These are phyloP conservation scores for Lapara coniferarum DNA, from an alignment of 2,888 invertebrate genomes.

Conservation along the genomic window DNA sequence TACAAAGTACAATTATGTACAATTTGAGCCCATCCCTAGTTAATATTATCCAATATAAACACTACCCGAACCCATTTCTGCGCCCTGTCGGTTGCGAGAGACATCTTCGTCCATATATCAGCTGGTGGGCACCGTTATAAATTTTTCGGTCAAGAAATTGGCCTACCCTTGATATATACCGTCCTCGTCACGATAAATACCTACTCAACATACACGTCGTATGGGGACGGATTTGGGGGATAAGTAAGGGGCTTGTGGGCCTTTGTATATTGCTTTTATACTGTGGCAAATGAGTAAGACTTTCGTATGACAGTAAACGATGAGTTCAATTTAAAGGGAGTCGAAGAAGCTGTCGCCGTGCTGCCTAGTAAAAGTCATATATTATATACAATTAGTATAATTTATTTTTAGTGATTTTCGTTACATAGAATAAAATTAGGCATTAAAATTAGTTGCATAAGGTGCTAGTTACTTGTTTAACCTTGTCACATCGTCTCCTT, in stretches of 20 bases:
- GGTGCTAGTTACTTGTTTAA: no score
- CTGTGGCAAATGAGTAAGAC: neutral
- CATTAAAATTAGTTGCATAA: no score
- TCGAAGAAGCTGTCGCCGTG: no score
- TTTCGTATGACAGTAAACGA: no score
- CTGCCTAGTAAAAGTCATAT: no score
- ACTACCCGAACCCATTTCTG: slow-evolving; percentile 36
- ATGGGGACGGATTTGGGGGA: slow-evolving; percentile 30
- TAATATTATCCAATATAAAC: slow-evolving; percentile 29
- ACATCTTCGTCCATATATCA: slow-evolving; percentile 63
- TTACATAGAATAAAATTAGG: no score
- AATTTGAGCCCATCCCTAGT: neutral
- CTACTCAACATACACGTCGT: slow-evolving; percentile 58
- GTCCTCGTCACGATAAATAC: slow-evolving; percentile 64
- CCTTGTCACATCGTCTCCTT: no score
- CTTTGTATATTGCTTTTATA: neutral
- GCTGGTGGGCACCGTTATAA: slow-evolving; percentile 67
- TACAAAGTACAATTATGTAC: no score
- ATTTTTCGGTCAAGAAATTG: slow-evolving; percentile 82
- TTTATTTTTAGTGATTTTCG: no score
- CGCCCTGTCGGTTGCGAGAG: slow-evolving; percentile 42
- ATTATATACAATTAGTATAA: no score
- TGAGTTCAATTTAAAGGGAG: no score
- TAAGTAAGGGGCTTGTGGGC: neutral
- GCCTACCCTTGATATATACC: slow-evolving; percentile 65